Conservation (phyloP, 1,140 invertebrate genomes). For the Trissolcus basalis region DNA sequence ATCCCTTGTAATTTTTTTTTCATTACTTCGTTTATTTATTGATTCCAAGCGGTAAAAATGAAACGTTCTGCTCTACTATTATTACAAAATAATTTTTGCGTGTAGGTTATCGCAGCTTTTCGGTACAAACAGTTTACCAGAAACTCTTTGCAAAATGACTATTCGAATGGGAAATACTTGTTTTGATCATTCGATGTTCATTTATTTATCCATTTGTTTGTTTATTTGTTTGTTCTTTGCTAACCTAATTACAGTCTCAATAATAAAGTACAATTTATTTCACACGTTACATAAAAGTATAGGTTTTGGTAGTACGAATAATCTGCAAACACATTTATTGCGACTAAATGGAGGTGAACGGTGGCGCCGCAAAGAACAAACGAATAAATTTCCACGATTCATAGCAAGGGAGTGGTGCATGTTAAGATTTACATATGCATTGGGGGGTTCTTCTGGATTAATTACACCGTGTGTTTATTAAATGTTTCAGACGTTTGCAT, state of each 20-base stretch:
- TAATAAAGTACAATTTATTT: constrained; percentile 14
- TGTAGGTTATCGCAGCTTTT: too few relatives aligned
- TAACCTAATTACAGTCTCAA: not conserved
- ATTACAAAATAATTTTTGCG: too few relatives aligned
- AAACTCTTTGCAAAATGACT: too few relatives aligned
- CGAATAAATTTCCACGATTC: constrained; percentile 50
- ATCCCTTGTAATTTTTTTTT: not conserved
- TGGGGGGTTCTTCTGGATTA: constrained; percentile 43
- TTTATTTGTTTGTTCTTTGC: not conserved
- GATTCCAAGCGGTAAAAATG: too few relatives aligned
- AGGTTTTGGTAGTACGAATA: constrained; percentile 27
- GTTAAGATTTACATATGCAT: constrained; percentile 55
- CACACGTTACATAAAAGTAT: not conserved
- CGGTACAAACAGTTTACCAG: too few relatives aligned
- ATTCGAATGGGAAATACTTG: too few relatives aligned
- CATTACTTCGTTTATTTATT: too few relatives aligned
- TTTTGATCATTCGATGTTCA: too few relatives aligned
- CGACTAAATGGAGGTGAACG: constrained; percentile 41
- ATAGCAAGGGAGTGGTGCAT: constrained; percentile 39
- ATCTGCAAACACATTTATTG: constrained; percentile 43
- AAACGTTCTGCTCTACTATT: too few relatives aligned
- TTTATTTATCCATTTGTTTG: too few relatives aligned
- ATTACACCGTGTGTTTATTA: constrained; percentile 32
- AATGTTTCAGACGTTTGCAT: constrained; percentile 23
- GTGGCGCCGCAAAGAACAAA: constrained; percentile 43